phyloP scores from a whole-genome alignment of 2,113 vertebrate species.

The Brachyhypopomus gauderio region DNA sequence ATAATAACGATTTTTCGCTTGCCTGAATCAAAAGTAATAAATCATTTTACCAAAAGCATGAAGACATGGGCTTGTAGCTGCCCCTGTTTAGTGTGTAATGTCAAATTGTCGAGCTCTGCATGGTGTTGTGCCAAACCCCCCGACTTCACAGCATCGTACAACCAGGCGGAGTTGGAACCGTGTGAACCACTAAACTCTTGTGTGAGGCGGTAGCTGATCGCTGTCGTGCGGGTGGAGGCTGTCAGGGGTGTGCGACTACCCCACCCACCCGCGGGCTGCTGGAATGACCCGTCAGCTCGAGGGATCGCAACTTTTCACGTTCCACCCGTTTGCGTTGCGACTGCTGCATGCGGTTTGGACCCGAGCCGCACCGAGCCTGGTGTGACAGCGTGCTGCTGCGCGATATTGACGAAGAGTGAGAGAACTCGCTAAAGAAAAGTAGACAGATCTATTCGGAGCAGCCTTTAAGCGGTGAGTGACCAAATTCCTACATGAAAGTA shows the following conservation, averaged over 20 bases:
- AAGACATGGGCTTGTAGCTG: too few species aligned
- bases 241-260: neutral
- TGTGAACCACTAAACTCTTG: conserved; percentile 29
- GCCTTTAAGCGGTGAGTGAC: conserved; percentile 43
- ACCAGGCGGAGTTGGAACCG: conserved; percentile 27
- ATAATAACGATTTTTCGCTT: neutral
- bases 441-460: neutral
- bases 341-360: neutral
- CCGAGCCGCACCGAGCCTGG: neutral
- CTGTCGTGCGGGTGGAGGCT: conserved; percentile 5
- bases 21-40: neutral
- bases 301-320: neutral
- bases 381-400: neutral
- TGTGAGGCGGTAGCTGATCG: neutral
- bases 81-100: too few species aligned
- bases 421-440: conserved; percentile 28
- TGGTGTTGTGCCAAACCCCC: too few species aligned
- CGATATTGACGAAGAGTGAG: neutral
- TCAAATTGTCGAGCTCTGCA: too few species aligned
- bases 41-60: too few species aligned
- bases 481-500: neutral
- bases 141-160: too few species aligned
- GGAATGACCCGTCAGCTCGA: neutral
- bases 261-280: neutral
- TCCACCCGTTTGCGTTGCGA: neutral